Conservation (phyloP, 2,888 invertebrate genomes). For the Microctonus brassicae region DNA sequence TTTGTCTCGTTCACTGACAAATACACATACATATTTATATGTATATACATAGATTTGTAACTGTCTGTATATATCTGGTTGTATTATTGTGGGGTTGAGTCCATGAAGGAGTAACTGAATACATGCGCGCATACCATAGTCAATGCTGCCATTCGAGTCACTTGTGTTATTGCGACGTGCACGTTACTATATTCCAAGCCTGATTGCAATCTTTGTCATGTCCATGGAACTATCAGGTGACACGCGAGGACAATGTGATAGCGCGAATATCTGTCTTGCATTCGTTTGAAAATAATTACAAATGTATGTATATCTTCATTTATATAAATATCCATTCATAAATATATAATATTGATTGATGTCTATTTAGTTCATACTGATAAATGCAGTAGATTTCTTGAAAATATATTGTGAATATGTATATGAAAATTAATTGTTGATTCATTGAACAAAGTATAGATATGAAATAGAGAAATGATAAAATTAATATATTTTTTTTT, state of each 20-base stretch:
- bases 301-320: too few species aligned
- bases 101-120: neutral
- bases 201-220: constrained; percentile 22
- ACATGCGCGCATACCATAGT: constrained; percentile 9
- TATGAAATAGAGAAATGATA: neutral
- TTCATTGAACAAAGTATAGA: neutral
- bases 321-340: too few species aligned
- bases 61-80: neutral
- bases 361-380: neutral
- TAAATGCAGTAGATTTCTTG: neutral
- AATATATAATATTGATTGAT: neutral
- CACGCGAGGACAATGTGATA: constrained; percentile 14
- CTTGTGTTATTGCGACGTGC: constrained; percentile 14
- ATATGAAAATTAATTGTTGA: neutral
- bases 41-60: neutral
- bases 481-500: neutral
- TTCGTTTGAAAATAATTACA: neutral
- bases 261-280: neutral
- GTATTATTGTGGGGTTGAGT: neutral
- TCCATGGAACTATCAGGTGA: constrained; percentile 2
- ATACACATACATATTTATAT: neutral
- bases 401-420: neutral
- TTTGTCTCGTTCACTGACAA: neutral
- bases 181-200: constrained; percentile 6
- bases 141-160: constrained; percentile 16